Percentiles rank a stretch among this genome's conserved stretches.
These are phyloP conservation scores for Manacus vitellinus DNA, from an alignment of 2,113 vertebrate species.

Conservation along the genomic window DNA sequence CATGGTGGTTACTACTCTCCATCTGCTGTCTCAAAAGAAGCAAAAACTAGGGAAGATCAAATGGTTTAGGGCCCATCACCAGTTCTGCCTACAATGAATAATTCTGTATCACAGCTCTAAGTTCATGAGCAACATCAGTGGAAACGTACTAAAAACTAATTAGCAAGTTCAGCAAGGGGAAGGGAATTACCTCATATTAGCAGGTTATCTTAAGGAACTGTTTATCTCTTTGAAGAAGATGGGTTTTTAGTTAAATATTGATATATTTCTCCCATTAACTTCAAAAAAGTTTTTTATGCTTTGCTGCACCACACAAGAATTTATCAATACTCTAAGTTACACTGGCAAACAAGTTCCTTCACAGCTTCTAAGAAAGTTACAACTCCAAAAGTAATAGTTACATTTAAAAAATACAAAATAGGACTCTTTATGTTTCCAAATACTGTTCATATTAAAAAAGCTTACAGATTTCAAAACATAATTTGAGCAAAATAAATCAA, in stretches of 20 bases:
- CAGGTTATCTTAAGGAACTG: background rate
- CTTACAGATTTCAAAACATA: background rate
- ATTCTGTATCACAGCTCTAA: background rate
- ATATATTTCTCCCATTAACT: background rate
- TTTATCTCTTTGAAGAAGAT: background rate
- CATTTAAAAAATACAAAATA: background rate
- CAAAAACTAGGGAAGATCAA: background rate
- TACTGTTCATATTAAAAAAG: background rate
- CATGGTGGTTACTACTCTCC: background rate
- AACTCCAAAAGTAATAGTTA: background rate
- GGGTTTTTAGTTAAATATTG: background rate
- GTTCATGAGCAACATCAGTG: background rate
- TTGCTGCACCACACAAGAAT: background rate
- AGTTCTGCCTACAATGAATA: background rate
- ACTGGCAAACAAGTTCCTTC: background rate
- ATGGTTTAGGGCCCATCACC: background rate
- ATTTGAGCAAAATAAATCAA: background rate
- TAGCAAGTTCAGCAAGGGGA: background rate
- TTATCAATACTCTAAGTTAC: background rate
- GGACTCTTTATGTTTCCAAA: background rate
- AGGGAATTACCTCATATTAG: background rate
- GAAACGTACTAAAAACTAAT: background rate
- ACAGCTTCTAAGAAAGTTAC: background rate
- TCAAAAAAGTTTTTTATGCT: background rate
- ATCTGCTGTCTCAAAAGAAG: slow-evolving; percentile 14